phyloP scores from a whole-genome alignment of 2,113 vertebrate species.

The Rhinolophus sinicus region DNA sequence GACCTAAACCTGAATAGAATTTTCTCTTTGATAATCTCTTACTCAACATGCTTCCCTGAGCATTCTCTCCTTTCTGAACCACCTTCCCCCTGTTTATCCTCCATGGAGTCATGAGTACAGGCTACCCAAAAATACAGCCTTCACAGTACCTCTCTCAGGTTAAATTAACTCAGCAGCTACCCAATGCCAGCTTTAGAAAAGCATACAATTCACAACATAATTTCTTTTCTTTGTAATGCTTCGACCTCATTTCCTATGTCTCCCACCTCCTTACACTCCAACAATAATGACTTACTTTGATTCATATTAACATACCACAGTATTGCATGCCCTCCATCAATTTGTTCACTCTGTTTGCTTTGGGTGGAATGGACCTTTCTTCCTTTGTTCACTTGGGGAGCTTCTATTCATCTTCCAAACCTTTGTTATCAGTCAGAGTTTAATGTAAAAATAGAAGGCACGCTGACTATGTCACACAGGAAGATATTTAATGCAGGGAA shows the following conservation, averaged over 20 bases:
- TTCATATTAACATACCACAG: background rate
- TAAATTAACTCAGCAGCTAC: background rate
- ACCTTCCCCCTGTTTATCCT: background rate
- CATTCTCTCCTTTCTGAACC: background rate
- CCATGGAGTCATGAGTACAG: background rate
- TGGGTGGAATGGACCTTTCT: background rate
- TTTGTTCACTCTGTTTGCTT: background rate
- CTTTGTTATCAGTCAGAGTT: background rate
- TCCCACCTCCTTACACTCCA: background rate
- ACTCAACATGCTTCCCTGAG: background rate
- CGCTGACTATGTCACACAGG: background rate
- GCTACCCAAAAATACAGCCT: background rate
- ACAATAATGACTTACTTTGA: background rate
- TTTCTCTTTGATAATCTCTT: background rate
- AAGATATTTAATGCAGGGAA: background rate
- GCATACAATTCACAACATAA: background rate
- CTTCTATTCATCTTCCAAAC: background rate
- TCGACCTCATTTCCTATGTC: background rate
- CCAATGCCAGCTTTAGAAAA: background rate
- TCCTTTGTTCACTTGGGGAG: background rate
- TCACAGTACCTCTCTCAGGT: background rate
- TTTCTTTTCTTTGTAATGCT: background rate
- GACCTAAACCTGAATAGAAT: background rate
- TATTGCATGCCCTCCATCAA: background rate
- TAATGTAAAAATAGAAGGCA: background rate